Conservation (phyloP, 2,888 invertebrate genomes). For the Limenitis camilla region DNA sequence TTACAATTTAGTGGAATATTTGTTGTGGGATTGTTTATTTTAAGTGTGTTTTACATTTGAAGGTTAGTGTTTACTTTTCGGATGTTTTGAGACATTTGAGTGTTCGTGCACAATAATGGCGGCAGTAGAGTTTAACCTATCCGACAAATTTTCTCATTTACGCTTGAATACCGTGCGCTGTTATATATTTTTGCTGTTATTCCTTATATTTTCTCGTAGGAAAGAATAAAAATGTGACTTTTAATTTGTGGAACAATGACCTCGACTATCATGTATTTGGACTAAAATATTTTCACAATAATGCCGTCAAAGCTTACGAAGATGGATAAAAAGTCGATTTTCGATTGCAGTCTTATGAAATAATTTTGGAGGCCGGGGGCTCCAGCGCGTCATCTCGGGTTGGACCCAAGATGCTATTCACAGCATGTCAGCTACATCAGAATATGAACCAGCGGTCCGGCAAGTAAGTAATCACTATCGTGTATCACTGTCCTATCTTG, state of each 20-base stretch:
- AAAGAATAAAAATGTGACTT: slow-evolving; percentile 51
- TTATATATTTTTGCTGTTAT: slow-evolving; percentile 44
- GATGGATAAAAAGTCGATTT: slow-evolving; percentile 62
- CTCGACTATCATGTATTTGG: slow-evolving; percentile 65
- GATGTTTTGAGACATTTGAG: slow-evolving; percentile 71
- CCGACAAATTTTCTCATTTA: slow-evolving; percentile 51
- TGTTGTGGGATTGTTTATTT: slow-evolving; percentile 22
- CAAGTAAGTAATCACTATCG: slow-evolving; percentile 54
- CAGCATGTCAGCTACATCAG: slow-evolving; percentile 72
- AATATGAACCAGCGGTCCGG: slow-evolving; percentile 70
- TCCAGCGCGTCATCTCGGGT: slow-evolving; percentile 68
- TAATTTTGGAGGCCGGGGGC: slow-evolving; percentile 64
- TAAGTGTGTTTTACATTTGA: slow-evolving; percentile 31
- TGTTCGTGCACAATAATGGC: slow-evolving; percentile 73
- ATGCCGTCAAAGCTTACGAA: slow-evolving; percentile 50
- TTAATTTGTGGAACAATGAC: slow-evolving; percentile 66
- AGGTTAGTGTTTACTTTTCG: slow-evolving; percentile 70
- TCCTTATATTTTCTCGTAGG: slow-evolving; percentile 55
- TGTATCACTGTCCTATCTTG: slow-evolving; percentile 3
- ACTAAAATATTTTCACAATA: slow-evolving; percentile 66
- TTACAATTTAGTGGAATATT: slow-evolving; percentile 20
- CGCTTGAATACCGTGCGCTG: slow-evolving; percentile 30
- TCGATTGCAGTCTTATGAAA: slow-evolving; percentile 70
- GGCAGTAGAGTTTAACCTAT: slow-evolving; percentile 72
- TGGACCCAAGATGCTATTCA: slow-evolving; percentile 73